A percentile compares a stretch with the other conserved stretches of the same genome.
Conservation (phyloP, 2,888 invertebrate genomes). For the Hartigia nigra region DNA sequence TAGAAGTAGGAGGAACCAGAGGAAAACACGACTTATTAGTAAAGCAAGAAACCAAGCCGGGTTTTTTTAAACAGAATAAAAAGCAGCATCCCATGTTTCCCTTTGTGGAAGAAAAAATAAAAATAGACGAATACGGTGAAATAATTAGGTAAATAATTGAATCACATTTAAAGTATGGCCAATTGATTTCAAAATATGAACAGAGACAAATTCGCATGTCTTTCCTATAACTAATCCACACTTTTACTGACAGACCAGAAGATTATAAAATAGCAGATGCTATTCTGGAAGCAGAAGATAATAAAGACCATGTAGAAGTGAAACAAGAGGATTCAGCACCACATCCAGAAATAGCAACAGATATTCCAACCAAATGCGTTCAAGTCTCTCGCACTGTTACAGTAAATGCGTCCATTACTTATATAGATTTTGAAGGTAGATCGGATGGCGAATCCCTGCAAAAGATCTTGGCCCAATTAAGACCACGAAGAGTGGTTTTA, state of each 20-base stretch:
- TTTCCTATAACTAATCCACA: constrained; percentile 12
- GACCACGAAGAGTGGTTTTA: constrained; percentile 76
- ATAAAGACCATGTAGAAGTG: constrained; percentile 75
- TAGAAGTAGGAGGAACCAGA: constrained; percentile 80
- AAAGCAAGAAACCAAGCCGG: constrained; percentile 78
- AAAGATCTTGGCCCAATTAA: constrained; percentile 75
- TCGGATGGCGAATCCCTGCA: constrained; percentile 87
- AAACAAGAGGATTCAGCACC: constrained; percentile 73
- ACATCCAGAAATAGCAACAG: constrained; percentile 68
- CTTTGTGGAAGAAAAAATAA: constrained; percentile 89
- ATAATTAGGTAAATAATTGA: constrained; percentile 74
- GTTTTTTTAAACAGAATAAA: constrained; percentile 89
- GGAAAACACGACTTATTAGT: constrained; percentile 91
- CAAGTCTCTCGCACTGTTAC: constrained; percentile 78
- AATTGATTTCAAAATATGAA: constrained; percentile 16
- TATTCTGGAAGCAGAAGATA: constrained; percentile 74
- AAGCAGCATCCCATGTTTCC: constrained; percentile 98
- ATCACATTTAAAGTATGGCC: constrained; percentile 10
- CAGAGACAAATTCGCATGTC: background rate
- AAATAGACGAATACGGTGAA: constrained; percentile 97
- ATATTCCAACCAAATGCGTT: constrained; percentile 93
- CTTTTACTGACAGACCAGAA: constrained; percentile 74
- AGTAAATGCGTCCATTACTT: constrained; percentile 88
- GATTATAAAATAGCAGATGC: constrained; percentile 88
- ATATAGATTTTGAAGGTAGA: constrained; percentile 97